Base-by-base conservation (phyloP, 1,140 invertebrate species). In the Helicoverpa zea region DNA sequence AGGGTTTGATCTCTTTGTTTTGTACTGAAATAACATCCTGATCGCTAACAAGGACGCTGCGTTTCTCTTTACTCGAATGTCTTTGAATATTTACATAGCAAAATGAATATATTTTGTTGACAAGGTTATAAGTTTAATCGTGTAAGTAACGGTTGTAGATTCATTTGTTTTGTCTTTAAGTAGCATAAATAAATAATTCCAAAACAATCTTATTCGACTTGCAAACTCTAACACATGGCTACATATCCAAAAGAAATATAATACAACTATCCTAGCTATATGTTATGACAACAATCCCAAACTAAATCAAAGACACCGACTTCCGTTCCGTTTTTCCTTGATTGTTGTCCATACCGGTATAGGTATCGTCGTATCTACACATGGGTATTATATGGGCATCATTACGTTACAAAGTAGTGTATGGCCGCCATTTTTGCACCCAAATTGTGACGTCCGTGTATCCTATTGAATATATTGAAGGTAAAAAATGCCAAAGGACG, bases 21-120 rank as follows among this genome's bases (percentile, higher is more conserved):
- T 83, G 79, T 81, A 80, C 79, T 86, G 86, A 86, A 89, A 88
- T 88, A 89, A 86, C 80, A 89, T 85, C 79, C 81, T 30, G 73
- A n/a, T 63, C 80, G 70, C 84, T 83, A 83, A 84, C 83, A 79
- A 81, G 80, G 61, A 68, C 79, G 23, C 61, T 35, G 75, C 49
- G 59, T 29, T 54, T n/a, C 75, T 23, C 43, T 29, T 16, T 12
- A 2, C 75, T 66, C 18, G 16, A 14, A 75, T 61, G 61, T 77
- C 61, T 77, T 52, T 23, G 52, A 13, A 56, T 56, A 58, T 35
- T 73, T 73, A 14, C 43, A 14, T 14, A 43, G 29, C 12, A 63
- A 63, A 58, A 10, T 30, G 59, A 43, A 43, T 30, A 61, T 61
- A 63, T 63, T 29, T 63, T 63, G 12, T 30, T 9, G 56, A 58